A percentile compares a stretch with the other conserved stretches of the same genome.
These are phyloP conservation scores for Cyclophora albipunctata DNA, from an alignment of 2,888 invertebrate species.

Conservation along the genomic window DNA sequence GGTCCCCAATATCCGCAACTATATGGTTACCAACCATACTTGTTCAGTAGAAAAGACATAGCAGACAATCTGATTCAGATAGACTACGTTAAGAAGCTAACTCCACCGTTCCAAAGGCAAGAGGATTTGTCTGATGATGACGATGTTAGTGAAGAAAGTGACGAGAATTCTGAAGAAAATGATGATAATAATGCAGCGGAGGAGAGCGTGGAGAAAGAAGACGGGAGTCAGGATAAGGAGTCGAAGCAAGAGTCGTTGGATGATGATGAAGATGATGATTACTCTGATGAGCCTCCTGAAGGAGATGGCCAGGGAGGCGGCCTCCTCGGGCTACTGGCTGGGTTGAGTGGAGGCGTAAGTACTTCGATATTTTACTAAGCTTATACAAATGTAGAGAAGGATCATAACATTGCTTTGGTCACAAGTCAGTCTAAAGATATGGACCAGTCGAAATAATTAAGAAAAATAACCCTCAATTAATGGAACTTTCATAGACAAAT, in stretches of 20 bases:
- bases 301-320: slow-evolving; percentile 69
- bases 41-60: slow-evolving; percentile 32
- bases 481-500: too few relatives aligned
- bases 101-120: slow-evolving; percentile 42
- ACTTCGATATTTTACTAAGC: neutral
- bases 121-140: slow-evolving; percentile 29
- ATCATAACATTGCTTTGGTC: too few relatives aligned
- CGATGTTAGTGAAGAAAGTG: slow-evolving; percentile 8
- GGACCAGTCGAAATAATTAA: too few relatives aligned
- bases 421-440: too few relatives aligned
- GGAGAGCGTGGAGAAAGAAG: slow-evolving; percentile 33
- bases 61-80: slow-evolving; percentile 43
- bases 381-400: too few relatives aligned
- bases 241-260: slow-evolving; percentile 32
- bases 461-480: too few relatives aligned
- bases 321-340: slow-evolving; percentile 57
- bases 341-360: slow-evolving; percentile 65
- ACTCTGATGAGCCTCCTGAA: slow-evolving; percentile 57
- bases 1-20: too few relatives aligned
- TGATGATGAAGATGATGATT: slow-evolving; percentile 27
- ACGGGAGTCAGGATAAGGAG: slow-evolving; percentile 15
- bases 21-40: neutral
- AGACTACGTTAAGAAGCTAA: slow-evolving; percentile 30
- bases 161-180: slow-evolving; percentile 23
- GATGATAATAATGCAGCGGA: slow-evolving; percentile 31